These are phyloP conservation scores for Pelmatolapia mariae DNA, from an alignment of 2,113 vertebrate genomes.

Conservation along the genomic window DNA sequence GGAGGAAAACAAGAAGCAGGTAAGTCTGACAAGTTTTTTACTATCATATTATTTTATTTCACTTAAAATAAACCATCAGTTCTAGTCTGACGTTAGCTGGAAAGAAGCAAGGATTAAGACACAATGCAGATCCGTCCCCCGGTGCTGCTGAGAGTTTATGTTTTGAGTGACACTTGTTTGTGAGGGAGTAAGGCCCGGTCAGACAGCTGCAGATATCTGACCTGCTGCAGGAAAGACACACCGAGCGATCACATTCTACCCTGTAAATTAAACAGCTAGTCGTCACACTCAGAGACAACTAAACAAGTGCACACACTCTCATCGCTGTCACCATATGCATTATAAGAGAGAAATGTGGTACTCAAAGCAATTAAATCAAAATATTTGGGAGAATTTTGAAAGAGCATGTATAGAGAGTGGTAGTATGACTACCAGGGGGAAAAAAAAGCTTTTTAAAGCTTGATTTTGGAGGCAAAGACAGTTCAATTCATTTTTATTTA, in stretches of 20 bases:
- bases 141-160: not conserved
- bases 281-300: not conserved
- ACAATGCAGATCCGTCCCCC: not conserved
- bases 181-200: slow-evolving; percentile 80
- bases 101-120: not conserved
- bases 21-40: slow-evolving; percentile 29
- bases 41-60: not conserved
- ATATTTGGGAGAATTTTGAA: not conserved
- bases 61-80: not conserved
- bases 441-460: rapidly evolving
- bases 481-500: not conserved
- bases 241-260: slow-evolving; percentile 61
- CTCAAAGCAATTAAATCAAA: not conserved
- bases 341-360: not conserved
- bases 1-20: slow-evolving; percentile 90
- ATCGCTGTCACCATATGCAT: not conserved
- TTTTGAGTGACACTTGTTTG: slow-evolving; percentile 31
- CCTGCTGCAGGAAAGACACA: slow-evolving; percentile 50
- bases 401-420: not conserved
- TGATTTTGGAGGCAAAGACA: not conserved
- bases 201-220: slow-evolving; percentile 61
- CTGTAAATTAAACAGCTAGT: slow-evolving; percentile 73
- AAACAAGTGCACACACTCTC: not conserved
- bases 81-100: not conserved
- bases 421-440: not conserved